A percentile compares a stretch with the other conserved stretches of the same genome.
Conservation (phyloP, 1,140 invertebrate species). For the Zophobas morio region DNA sequence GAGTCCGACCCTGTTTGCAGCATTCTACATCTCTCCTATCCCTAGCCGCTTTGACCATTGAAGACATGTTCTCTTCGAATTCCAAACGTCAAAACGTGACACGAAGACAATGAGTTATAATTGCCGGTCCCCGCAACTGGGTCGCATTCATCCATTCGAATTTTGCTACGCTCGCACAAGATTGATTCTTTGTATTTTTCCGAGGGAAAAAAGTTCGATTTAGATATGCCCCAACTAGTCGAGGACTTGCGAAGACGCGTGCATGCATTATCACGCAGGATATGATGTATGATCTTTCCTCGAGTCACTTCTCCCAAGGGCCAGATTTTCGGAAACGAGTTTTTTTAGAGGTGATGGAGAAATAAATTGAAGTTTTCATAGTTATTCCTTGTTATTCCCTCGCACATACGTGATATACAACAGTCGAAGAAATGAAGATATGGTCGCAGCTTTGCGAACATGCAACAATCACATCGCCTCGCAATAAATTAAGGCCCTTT, state of each 20-base stretch:
- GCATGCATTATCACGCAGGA: slow-evolving; percentile 60
- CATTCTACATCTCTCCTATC: neutral
- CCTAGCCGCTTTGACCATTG: slow-evolving; percentile 20
- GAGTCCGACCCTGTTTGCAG: neutral
- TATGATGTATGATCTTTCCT: slow-evolving; percentile 57
- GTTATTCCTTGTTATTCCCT: slow-evolving; percentile 50
- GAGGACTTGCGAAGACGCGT: slow-evolving; percentile 53
- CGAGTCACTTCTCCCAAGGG: slow-evolving; percentile 56
- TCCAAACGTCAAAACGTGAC: slow-evolving; percentile 33
- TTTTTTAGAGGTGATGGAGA: slow-evolving; percentile 59
- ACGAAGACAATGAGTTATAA: slow-evolving; percentile 40
- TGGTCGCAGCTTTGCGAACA: slow-evolving; percentile 52
- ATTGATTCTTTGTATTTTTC: slow-evolving; percentile 31
- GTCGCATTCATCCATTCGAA: slow-evolving; percentile 27
- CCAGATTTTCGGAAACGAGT: slow-evolving; percentile 61
- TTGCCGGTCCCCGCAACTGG: slow-evolving; percentile 34
- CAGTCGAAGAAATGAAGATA: slow-evolving; percentile 51
- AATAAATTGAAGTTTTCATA: slow-evolving; percentile 58
- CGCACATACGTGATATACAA: slow-evolving; percentile 45
- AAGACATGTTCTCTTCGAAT: slow-evolving; percentile 23
- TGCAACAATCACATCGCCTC: slow-evolving; percentile 64
- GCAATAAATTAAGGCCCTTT: slow-evolving; percentile 64
- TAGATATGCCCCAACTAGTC: slow-evolving; percentile 39
- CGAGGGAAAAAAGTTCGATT: slow-evolving; percentile 28
- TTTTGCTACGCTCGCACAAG: slow-evolving; percentile 23